Base-by-base conservation (phyloP, 2,888 invertebrate genomes). In the Lysandra bellargus region DNA sequence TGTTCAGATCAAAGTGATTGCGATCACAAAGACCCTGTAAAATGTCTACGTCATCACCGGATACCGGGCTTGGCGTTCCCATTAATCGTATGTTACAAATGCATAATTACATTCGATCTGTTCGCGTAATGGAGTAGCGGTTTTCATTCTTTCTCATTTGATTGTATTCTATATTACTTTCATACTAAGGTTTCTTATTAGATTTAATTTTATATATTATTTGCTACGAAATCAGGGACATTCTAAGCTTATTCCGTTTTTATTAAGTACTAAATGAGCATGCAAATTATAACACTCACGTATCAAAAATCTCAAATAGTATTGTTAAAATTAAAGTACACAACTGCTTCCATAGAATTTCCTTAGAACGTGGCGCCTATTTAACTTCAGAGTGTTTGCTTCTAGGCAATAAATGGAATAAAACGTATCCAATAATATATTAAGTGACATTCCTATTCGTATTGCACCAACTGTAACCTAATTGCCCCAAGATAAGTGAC, bases 11-110 rank as follows among this genome's bases (percentile, higher is more conserved):
- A 92, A 92, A 92, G 91, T 89, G 90, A 90, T 90, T 90, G 86
- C 84, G 86, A 87, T 87, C 87, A 91, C 92, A 92, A 92, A 92
- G 91, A 90, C 88, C 89, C 90, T 88, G 74, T 87, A 90, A 91
- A 92, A 91, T 87, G 88, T 82, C 87, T 86, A 84, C 89, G 89
- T 89, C 90, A 89, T 86, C 87, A 84, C 84, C 83, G 83, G 83
- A 84, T 86, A 86, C 85, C 85, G 79, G 44, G 79, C 60, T 44
- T 75, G 86, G 84, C 81, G 81, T 83, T 83, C 81, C 82, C 88
- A 90, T 91, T 91, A 91, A 92, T 91, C 90, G 88, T 89, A 86
- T 87, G 85, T 84, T 84, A 86, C 82, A 82, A 84, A 84, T 86
- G 79, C 80, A 81, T 76, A 53, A 80, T 81, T 81, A 78, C 79